phyloP scores from a whole-genome alignment of 2,797 vertebrate species.

The Rhynchonycteris naso region DNA sequence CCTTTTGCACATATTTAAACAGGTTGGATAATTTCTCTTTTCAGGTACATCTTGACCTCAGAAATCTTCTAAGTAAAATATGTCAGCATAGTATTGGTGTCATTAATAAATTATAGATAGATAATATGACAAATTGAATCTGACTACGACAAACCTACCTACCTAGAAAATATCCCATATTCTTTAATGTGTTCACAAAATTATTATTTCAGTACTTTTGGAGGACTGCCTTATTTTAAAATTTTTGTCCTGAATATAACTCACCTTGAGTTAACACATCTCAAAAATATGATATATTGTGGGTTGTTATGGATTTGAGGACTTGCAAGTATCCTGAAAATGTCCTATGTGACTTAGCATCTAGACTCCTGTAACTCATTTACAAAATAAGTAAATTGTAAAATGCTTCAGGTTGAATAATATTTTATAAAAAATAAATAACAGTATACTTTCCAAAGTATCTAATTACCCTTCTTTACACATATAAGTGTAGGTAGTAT shows the following conservation, averaged over 20 bases:
- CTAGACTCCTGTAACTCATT: not conserved
- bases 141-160: not conserved
- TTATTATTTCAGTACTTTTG: not conserved
- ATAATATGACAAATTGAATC: constrained; percentile 14
- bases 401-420: not conserved
- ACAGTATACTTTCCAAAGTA: not conserved
- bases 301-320: not conserved
- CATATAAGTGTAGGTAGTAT: not conserved
- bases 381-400: not conserved
- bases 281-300: not conserved
- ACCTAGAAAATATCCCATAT: not conserved
- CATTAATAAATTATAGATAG: constrained; percentile 45
- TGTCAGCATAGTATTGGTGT: not conserved
- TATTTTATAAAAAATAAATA: not conserved
- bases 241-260: not conserved
- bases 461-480: not conserved
- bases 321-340: not conserved
- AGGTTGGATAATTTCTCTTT: not conserved
- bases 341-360: not conserved
- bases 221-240: constrained; percentile 14
- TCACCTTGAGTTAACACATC: not conserved
- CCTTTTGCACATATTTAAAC: not conserved
- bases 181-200: not conserved
- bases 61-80: constrained; percentile 42
- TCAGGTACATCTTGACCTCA: not conserved